phyloP scores from a whole-genome alignment of 2,113 vertebrate species.

The Theristicus caerulescens region DNA sequence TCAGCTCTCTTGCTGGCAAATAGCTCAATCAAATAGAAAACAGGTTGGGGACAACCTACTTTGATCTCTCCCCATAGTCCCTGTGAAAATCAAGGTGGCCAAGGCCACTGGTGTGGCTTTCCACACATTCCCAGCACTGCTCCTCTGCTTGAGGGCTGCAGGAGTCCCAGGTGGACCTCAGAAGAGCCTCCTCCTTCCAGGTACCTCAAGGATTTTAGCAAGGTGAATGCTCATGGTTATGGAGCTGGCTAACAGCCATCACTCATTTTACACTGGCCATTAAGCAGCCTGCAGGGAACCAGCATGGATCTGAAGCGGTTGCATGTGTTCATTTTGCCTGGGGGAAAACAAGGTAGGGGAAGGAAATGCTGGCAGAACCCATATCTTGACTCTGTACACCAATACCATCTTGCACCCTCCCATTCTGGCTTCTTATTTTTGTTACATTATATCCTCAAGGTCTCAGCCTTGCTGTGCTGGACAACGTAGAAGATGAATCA shows the following conservation, averaged over 20 bases:
- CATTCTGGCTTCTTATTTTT: not conserved
- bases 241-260: not conserved
- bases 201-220: conserved; percentile 26
- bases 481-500: not conserved
- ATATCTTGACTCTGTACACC: not conserved
- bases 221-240: not conserved
- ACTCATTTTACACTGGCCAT: not conserved
- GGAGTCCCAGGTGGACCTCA: not conserved
- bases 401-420: not conserved
- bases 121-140: rapidly evolving
- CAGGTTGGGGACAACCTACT: not conserved
- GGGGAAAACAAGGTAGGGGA: not conserved
- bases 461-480: not conserved
- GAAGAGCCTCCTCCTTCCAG: not conserved
- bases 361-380: not conserved
- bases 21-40: not conserved
- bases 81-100: not conserved
- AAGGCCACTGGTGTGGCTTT: not conserved
- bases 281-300: conserved; percentile 16
- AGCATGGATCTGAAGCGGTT: not conserved
- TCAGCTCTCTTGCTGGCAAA: not conserved
- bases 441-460: rapidly evolving
- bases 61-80: rapidly evolving
- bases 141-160: not conserved
- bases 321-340: not conserved